Base-by-base conservation (phyloP, 2,888 invertebrate genomes). In the Leptinotarsa rubiginosa region DNA sequence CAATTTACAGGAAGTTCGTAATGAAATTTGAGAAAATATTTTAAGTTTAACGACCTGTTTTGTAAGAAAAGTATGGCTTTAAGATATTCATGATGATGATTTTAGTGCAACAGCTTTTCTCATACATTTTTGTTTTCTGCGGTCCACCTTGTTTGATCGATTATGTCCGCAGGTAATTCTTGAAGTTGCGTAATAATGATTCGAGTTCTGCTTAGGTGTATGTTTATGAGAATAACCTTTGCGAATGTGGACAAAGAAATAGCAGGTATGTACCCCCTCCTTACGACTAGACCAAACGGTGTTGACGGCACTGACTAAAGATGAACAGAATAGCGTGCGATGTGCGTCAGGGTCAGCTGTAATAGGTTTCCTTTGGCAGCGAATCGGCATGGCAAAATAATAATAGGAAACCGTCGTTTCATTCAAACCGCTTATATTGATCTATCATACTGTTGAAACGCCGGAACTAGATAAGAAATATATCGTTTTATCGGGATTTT, bases 341-440 rank as follows among this genome's bases (percentile, higher is more conserved):
- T 41, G 62, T 62, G 31, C 62, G 62, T 62, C 62, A 62, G 25
- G 62, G 62, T 62, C 62, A 62, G 62, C 62, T 62, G 62, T 41
- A 16, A 25, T n/a, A 31, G 62, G 41, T 62, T 62, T 62, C 62
- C 62, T 62, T 62, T 62, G 62, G 62, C 62, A 62, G 13, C 62
- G 10, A 62, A 31, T 62, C 62, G 62, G 62, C 41, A 41, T n/a
- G 31, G 31, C 62, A 62, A 62, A 62, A 62, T 62, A 62, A 62
- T 62, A 41, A 25, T 25, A 62, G n/a, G 16, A 18, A 62, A 41
- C 31, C 62, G 62, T 62, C 7, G 31, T 0, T 62, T 62, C 31
- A 41, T 62, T 62, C n/a, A 62, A 41, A 62, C 15, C 16, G 62
- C 16, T 41, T 12, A 18, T 31, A 62, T 62, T 31, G 62, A 62